Evolutionary conservation across 2,113 vertebrate genomes (phyloP).

Genomic region (Pycnonotus jocosus): DNA sequence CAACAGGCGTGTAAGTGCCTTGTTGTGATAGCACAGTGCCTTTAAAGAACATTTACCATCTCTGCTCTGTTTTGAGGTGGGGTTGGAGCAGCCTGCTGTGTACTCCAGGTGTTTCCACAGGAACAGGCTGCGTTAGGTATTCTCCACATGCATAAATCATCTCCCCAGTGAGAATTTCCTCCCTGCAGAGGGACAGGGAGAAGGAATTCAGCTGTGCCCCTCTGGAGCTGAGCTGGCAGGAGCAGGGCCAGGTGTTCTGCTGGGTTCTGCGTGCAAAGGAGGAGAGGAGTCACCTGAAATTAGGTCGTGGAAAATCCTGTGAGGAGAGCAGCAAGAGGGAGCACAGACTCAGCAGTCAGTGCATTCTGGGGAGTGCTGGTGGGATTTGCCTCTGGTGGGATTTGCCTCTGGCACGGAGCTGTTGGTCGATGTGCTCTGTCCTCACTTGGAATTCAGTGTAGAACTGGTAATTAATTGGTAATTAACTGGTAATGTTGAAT

Average conservation of each 20-base stretch:
- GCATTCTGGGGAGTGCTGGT: not conserved
- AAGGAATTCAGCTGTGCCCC: not conserved
- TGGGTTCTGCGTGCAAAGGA: not conserved
- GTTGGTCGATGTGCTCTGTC: too few species aligned
- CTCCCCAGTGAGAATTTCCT: not conserved
- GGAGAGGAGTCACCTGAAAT: not conserved
- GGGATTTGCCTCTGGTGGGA: too few species aligned
- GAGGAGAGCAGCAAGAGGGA: not conserved
- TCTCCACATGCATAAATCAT: not conserved
- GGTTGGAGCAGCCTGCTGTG: not conserved
- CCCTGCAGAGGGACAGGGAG: not conserved
- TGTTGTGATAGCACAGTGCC: not conserved
- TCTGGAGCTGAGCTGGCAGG: not conserved
- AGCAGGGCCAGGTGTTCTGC: not conserved
- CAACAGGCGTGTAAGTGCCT: not conserved
- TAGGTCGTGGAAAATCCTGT: not conserved
- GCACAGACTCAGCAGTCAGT: accelerated
- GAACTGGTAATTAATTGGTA: not conserved
- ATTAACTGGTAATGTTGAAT: not conserved
- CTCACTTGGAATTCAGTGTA: not conserved
- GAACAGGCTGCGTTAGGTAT: accelerated
- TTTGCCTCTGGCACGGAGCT: not conserved
- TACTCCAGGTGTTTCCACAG: not conserved
- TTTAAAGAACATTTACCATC: not conserved
- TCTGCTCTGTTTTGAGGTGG: not conserved